Evolutionary conservation across 1,140 invertebrate species (phyloP).

Genomic region (Cydia amplana): DNA sequence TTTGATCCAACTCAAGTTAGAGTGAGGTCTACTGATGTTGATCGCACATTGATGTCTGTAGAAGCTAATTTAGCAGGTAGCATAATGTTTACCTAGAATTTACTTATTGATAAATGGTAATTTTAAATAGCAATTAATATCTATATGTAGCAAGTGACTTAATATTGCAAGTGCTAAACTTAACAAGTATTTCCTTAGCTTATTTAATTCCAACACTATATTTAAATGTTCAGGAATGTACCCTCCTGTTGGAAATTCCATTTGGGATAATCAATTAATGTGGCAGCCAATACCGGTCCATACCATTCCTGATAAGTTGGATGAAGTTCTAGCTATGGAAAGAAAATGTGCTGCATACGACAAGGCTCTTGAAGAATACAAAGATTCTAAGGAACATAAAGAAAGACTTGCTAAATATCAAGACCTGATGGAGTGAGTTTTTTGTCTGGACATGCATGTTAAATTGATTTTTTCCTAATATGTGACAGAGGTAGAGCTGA

Average conservation of each 20-base stretch:
- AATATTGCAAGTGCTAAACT: too few relatives aligned
- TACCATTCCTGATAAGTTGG: slow-evolving; percentile 84
- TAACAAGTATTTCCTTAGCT: too few relatives aligned
- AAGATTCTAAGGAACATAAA: slow-evolving; percentile 81
- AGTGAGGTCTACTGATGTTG: slow-evolving; percentile 89
- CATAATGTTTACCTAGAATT: slow-evolving; percentile 20
- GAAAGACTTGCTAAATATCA: slow-evolving; percentile 81
- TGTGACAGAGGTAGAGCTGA: neutral
- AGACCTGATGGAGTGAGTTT: slow-evolving; percentile 81
- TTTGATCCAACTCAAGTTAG: slow-evolving; percentile 83
- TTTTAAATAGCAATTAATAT: too few relatives aligned
- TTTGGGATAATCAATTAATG: slow-evolving; percentile 85
- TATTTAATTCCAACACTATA: neutral
- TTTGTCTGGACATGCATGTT: neutral
- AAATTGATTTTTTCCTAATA: slow-evolving; percentile 8
- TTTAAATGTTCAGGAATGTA: slow-evolving; percentile 79
- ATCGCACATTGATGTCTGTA: slow-evolving; percentile 95
- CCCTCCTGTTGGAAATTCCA: slow-evolving; percentile 80
- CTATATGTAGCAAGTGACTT: too few relatives aligned
- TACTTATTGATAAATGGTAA: neutral
- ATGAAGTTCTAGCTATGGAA: slow-evolving; percentile 84
- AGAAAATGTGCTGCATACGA: slow-evolving; percentile 84
- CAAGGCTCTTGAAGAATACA: slow-evolving; percentile 79
- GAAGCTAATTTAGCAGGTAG: slow-evolving; percentile 87
- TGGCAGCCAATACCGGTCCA: slow-evolving; percentile 97